Evolutionary conservation across 1,140 invertebrate species (phyloP), one percentile per base, ranked within the genome.

Genomic region (Neodiprion lecontei): DNA sequence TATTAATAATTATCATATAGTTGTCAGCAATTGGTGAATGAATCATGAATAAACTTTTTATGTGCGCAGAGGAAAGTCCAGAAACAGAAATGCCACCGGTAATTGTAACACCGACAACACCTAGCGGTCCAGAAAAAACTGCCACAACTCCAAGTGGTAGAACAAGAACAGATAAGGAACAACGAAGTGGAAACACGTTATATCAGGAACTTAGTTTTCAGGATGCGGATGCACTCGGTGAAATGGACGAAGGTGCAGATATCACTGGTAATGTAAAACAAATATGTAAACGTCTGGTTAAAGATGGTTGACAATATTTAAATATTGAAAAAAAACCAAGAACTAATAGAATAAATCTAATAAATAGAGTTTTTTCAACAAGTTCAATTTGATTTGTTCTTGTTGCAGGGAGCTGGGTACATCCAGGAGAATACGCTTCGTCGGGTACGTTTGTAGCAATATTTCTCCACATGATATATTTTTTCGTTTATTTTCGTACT

Each of bases 361-460:
- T n/a, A 47, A 47, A n/a, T 75, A 3, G 0, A 53, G n/a, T 67
- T 69, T 47, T 73, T 73, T 7, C 23, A 5, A 66, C 73, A 69
- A 61, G 67, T 70, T 70, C 75, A 53, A 71, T 75, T 23, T 21
- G 12, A 68, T 48, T 68, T 11, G 11, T 70, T 66, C 61, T 48
- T 74, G 77, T 88, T 87, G 75, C 89, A 98, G 97, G 98, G 83
- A 95, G 95, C 86, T 97, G 96, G 94, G 97, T 99, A 76, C 97
- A 99, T 91, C 98, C 97, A 82, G 97, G 97, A 84, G 98, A 99
- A 90, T 99, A 98, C 91, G 97, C 98, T 61, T 98, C 97, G 75
- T 98, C 97, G 90, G 97, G 98, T 99, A 93, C 90, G 90, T 91
- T 83, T 81, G 72, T 77, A 70, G 73, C 40, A 23, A 68, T 49